A percentile compares a stretch with the other conserved stretches of the same genome.
Conservation (phyloP, 2,888 invertebrate genomes). For the Drosophila engyochracea region DNA sequence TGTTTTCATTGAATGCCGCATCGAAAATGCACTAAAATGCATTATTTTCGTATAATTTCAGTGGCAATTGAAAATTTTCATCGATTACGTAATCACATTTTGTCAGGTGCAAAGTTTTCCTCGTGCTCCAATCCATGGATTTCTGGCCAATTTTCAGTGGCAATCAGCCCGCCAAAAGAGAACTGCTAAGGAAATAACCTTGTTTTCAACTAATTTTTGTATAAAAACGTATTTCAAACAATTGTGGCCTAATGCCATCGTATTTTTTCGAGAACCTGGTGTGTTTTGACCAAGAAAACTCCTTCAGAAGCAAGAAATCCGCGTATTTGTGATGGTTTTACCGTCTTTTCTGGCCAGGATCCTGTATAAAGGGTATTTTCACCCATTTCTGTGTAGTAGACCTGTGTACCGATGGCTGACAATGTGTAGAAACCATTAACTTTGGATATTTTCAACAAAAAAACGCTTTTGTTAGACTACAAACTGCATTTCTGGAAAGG, state of each 20-base stretch:
- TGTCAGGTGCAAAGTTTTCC: conserved; percentile 66
- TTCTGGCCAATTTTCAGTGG: conserved; percentile 50
- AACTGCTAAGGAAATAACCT: conserved; percentile 10
- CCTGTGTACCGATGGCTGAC: conserved; percentile 6
- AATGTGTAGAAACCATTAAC: background rate
- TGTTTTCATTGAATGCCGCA: conserved; percentile 70
- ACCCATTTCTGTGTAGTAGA: background rate
- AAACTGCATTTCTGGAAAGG: conserved; percentile 65
- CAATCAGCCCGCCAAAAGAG: conserved; percentile 57
- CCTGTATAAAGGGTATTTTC: background rate
- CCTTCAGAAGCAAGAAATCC: conserved; percentile 13
- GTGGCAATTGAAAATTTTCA: conserved; percentile 68
- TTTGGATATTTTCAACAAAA: conserved; percentile 2
- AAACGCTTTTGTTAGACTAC: background rate
- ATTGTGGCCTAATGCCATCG: background rate
- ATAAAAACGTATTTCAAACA: conserved; percentile 13
- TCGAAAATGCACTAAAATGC: conserved; percentile 71
- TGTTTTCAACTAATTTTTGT: conserved; percentile 14
- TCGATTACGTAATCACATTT: conserved; percentile 83
- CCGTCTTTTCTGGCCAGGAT: conserved; percentile 44
- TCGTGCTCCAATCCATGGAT: conserved; percentile 46
- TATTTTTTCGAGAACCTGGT: conserved; percentile 10
- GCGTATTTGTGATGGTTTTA: conserved; percentile 25
- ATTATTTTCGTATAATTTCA: conserved; percentile 57
- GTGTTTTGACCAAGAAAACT: conserved; percentile 18